Percentiles rank a stretch among this genome's conserved stretches.
These are phyloP conservation scores for Antheraea yamamai DNA, from an alignment of 2,888 invertebrate genomes.

Conservation along the genomic window DNA sequence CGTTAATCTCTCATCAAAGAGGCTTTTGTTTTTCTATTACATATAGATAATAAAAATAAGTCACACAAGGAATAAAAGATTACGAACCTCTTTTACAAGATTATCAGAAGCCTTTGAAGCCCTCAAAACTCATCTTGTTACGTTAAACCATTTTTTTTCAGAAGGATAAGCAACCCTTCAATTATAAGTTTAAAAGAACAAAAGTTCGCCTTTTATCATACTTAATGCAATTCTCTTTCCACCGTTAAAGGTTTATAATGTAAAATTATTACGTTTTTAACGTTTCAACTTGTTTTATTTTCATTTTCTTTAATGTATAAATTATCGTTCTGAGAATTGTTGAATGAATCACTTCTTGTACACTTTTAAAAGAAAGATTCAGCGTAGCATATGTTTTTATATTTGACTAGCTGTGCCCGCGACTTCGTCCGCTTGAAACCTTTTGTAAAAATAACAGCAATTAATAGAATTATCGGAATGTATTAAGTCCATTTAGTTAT, in stretches of 20 bases:
- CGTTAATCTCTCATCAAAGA: background rate
- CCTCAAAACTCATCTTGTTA: conserved; percentile 41
- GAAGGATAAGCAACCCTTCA: conserved; percentile 44
- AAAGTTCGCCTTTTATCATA: conserved; percentile 28
- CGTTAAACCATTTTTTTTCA: conserved; percentile 37
- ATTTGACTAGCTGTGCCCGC: too few relatives aligned
- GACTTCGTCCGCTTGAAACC: too few relatives aligned
- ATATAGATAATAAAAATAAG: conserved; percentile 32
- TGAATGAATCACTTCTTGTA: too few relatives aligned
- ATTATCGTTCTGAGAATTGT: background rate
- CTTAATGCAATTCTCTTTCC: conserved; percentile 1
- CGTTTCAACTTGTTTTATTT: background rate
- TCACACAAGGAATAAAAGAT: conserved; percentile 40
- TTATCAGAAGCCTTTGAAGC: conserved; percentile 40
- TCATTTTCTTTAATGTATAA: background rate
- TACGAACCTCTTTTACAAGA: conserved; percentile 37
- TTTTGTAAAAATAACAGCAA: too few relatives aligned
- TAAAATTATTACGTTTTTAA: background rate
- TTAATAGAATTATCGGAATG: too few relatives aligned
- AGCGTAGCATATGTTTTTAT: too few relatives aligned
- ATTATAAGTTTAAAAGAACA: conserved; percentile 43
- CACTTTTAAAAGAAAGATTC: too few relatives aligned
- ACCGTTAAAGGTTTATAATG: background rate
- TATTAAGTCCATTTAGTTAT: too few relatives aligned
- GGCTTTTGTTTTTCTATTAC: conserved; percentile 13